Evolutionary conservation across 2,113 vertebrate species (phyloP).

Genomic region (Heterochromis multidens): DNA sequence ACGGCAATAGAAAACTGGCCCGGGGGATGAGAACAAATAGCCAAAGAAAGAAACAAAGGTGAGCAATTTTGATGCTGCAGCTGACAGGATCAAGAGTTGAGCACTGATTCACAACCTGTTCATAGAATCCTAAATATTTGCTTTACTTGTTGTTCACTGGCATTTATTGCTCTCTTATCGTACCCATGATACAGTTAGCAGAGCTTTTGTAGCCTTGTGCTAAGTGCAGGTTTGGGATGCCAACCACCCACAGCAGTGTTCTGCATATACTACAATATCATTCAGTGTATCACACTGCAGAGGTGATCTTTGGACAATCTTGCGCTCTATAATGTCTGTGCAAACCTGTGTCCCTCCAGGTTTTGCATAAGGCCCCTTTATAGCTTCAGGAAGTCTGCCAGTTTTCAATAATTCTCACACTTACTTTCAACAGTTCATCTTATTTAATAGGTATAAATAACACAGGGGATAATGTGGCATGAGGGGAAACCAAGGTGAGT

Average conservation of each 20-base stretch:
- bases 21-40: background rate
- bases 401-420: constrained; percentile 22
- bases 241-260: background rate
- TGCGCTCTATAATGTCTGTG: constrained; percentile 6
- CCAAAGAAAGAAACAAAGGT: background rate
- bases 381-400: constrained; percentile 41
- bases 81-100: background rate
- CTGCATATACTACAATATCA: background rate
- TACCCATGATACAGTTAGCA: background rate
- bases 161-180: background rate
- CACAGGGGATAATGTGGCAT: background rate
- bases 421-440: constrained; percentile 29
- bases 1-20: background rate
- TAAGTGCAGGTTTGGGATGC: background rate
- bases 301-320: constrained; percentile 5
- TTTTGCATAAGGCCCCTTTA: constrained; percentile 29
- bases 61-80: background rate
- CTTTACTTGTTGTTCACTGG: background rate
- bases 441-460: constrained; percentile 37
- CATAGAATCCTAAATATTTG: constrained; percentile 14
- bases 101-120: background rate
- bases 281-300: background rate
- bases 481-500: background rate
- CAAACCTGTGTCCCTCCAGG: background rate
- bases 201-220: background rate